Evolutionary conservation across 1,140 invertebrate species (phyloP).

Genomic region (Drosophila neocordata): DNA sequence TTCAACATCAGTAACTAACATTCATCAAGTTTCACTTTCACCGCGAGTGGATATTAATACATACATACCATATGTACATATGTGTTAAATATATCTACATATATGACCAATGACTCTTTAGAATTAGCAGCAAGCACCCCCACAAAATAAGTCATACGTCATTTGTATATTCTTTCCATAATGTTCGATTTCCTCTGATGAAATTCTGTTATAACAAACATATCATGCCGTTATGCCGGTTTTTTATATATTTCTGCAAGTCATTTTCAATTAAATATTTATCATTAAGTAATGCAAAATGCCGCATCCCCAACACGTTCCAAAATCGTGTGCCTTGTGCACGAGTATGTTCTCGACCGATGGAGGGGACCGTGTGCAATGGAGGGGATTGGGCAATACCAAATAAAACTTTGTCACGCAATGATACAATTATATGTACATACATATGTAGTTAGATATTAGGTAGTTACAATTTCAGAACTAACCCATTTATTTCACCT

Average conservation of each 20-base stretch:
- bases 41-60: neutral
- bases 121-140: neutral
- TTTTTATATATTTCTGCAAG: constrained; percentile 20
- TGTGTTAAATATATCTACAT: no score
- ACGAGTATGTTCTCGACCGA: neutral
- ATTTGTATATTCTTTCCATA: constrained; percentile 11
- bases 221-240: neutral
- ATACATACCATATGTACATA: neutral
- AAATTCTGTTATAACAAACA: constrained; percentile 26
- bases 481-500: no score
- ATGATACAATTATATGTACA: neutral
- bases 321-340: constrained; percentile 22
- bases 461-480: no score
- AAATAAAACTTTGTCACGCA: neutral
- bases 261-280: constrained; percentile 44
- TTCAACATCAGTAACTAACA: neutral
- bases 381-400: no score
- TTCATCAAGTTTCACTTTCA: constrained; percentile 1
- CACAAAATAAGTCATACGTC: neutral
- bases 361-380: neutral
- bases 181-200: constrained; percentile 14
- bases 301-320: constrained; percentile 2
- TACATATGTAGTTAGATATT: no score
- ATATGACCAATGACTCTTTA: neutral
- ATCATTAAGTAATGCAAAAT: constrained; percentile 10